phyloP scores from a whole-genome alignment of 2,113 vertebrate species.

The Tamias sibiricus region DNA sequence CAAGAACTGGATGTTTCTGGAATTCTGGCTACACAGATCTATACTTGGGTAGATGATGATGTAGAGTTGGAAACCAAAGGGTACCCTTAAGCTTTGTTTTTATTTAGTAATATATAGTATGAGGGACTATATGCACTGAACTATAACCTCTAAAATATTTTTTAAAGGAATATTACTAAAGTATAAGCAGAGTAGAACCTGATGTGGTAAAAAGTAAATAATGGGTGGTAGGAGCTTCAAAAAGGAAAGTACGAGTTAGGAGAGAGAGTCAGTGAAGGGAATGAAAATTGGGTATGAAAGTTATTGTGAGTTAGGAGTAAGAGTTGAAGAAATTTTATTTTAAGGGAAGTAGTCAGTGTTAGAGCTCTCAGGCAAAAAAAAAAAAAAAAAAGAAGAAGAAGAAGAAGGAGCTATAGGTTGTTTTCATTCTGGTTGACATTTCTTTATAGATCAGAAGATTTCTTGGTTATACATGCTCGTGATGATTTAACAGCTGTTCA shows the following conservation, averaged over 20 bases:
- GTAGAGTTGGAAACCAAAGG: constrained; percentile 93
- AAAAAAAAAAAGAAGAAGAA: no score
- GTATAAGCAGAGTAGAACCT: neutral
- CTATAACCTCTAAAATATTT: neutral
- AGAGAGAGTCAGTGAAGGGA: neutral
- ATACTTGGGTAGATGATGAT: constrained; percentile 98
- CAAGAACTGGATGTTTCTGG: constrained; percentile 98
- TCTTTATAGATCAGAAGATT: constrained; percentile 92
- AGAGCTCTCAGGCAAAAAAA: neutral
- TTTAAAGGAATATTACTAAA: neutral
- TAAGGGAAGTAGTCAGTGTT: constrained; percentile 5
- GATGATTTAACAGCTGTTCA: constrained; percentile 94
- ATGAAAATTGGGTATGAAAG: neutral
- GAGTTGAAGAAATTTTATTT: constrained; percentile 45
- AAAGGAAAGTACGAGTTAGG: neutral
- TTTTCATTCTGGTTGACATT: constrained; percentile 65
- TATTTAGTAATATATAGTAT: neutral
- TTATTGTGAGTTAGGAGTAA: neutral
- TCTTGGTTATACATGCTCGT: constrained; percentile 94
- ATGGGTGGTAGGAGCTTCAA: neutral
- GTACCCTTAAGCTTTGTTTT: constrained; percentile 84
- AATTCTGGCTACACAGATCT: constrained; percentile 96
- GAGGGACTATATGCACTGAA: neutral
- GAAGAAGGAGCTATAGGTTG: neutral
- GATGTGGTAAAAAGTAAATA: neutral